These are phyloP conservation scores for Hipposideros armiger DNA, from an alignment of 2,113 vertebrate genomes.

Conservation along the genomic window DNA sequence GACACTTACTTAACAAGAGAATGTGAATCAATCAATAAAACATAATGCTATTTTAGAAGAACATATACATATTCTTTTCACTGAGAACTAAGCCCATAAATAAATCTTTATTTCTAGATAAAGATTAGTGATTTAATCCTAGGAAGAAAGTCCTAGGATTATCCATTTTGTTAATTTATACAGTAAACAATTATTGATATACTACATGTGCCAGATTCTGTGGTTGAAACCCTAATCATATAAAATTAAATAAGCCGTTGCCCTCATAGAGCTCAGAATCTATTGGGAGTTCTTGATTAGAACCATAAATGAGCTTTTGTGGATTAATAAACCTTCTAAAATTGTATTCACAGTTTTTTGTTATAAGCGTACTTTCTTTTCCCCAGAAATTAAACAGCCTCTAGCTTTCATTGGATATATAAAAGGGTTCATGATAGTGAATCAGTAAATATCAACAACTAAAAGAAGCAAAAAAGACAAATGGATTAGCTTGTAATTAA, in stretches of 20 bases:
- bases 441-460: background rate
- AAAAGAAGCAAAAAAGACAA: background rate
- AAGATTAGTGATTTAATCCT: background rate
- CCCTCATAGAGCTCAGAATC: background rate
- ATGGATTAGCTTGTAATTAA: background rate
- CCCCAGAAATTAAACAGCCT: background rate
- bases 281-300: background rate
- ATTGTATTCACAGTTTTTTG: background rate
- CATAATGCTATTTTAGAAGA: background rate
- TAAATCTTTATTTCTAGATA: background rate
- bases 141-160: background rate
- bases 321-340: background rate
- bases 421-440: background rate
- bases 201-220: background rate
- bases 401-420: background rate
- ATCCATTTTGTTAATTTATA: background rate
- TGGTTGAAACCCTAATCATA: background rate
- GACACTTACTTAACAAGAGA: background rate
- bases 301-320: background rate
- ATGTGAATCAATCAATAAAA: background rate
- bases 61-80: background rate
- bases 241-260: background rate
- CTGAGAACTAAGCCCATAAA: background rate
- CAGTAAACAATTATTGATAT: slow-evolving; percentile 17
- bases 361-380: background rate